Conservation (phyloP, 2,797 vertebrate genomes). For the Chloroceryle amazona region DNA sequence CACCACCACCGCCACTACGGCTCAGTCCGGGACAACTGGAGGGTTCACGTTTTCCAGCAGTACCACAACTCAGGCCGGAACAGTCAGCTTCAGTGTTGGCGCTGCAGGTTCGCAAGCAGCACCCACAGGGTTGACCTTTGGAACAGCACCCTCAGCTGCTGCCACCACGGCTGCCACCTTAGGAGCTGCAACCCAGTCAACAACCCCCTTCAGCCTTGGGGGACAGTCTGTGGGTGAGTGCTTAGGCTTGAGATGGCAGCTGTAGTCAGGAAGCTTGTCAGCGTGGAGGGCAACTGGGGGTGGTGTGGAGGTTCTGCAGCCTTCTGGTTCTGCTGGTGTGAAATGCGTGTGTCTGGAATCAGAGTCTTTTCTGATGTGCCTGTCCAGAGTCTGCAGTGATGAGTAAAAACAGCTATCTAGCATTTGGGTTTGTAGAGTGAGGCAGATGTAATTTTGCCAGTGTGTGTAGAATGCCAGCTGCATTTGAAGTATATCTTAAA, state of each 20-base stretch:
- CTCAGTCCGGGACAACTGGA: conserved; percentile 20
- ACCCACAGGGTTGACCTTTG: conserved; percentile 49
- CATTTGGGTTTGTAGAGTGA: neutral
- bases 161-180: conserved; percentile 16
- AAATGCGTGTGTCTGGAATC: fast-evolving
- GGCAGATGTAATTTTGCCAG: neutral
- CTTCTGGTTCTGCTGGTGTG: neutral
- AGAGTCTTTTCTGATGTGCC: fast-evolving
- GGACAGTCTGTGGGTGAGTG: conserved; percentile 62
- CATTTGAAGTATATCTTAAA: neutral
- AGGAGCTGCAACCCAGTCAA: conserved; percentile 41
- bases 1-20: neutral
- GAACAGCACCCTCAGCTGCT: neutral
- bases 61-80: neutral
- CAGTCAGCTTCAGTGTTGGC: conserved; percentile 13
- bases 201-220: conserved; percentile 78
- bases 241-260: neutral
- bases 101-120: neutral
- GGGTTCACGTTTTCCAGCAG: conserved; percentile 76
- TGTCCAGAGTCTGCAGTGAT: neutral
- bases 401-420: neutral
- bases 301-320: neutral
- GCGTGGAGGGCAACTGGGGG: fast-evolving
- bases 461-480: neutral
- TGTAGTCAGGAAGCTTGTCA: neutral